phyloP scores from a whole-genome alignment of 2,113 vertebrate species.

The Panurus biarmicus region DNA sequence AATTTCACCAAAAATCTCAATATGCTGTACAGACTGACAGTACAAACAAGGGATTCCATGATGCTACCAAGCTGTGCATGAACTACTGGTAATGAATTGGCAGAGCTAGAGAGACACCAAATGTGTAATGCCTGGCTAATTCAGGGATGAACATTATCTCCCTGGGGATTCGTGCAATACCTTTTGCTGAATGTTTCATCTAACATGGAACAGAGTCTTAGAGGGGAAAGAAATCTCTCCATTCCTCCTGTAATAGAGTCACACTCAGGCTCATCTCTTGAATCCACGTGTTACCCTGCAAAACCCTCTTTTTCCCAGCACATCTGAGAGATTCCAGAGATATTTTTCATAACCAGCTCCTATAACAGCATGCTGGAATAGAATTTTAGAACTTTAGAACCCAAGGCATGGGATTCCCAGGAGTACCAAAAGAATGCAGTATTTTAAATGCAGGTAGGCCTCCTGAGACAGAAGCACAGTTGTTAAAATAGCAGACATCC shows the following conservation, averaged over 20 bases:
- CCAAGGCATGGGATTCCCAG: background rate
- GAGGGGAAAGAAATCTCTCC: background rate
- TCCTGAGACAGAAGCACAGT: background rate
- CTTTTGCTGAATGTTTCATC: background rate
- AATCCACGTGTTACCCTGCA: background rate
- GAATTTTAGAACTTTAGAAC: no score
- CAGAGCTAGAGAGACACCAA: background rate
- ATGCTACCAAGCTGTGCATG: background rate
- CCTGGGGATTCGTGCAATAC: background rate
- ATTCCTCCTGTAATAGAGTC: background rate
- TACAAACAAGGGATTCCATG: background rate
- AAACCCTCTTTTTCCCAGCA: fast-evolving
- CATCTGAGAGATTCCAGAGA: background rate
- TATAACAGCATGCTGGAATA: background rate
- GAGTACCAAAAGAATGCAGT: background rate
- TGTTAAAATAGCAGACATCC: background rate
- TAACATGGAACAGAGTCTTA: background rate
- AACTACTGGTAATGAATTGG: background rate
- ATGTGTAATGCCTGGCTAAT: background rate
- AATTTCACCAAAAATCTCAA: background rate
- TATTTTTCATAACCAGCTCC: background rate
- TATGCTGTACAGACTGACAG: background rate
- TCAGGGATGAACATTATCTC: background rate
- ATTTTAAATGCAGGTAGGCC: background rate
- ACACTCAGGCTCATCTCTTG: background rate